phyloP scores from a whole-genome alignment of 1,140 invertebrate species.

The Solenopsis fugax region DNA sequence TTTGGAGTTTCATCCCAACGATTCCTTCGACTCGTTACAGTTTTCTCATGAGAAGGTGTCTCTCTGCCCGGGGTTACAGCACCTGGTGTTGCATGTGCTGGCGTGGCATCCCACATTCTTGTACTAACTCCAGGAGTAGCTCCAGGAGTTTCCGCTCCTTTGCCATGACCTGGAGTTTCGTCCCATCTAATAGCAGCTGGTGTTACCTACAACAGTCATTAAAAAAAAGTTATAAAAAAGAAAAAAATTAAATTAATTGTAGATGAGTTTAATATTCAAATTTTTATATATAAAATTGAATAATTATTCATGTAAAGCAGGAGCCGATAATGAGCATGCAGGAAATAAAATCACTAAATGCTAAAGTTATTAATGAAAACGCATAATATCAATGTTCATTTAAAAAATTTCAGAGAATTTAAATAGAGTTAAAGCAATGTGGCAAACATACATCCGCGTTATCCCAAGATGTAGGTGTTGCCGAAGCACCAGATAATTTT shows the following conservation, averaged over 20 bases:
- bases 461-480: conserved; percentile 91
- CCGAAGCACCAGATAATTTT: conserved; percentile 90
- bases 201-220: conserved; percentile 88
- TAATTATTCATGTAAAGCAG: neutral
- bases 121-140: conserved; percentile 95
- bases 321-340: neutral
- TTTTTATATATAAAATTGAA: neutral
- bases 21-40: conserved; percentile 94
- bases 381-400: neutral
- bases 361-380: neutral
- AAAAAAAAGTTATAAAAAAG: neutral
- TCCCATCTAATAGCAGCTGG: conserved; percentile 96
- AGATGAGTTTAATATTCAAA: neutral
- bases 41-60: conserved; percentile 94
- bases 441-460: conserved; percentile 88
- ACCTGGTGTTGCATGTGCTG: conserved; percentile 95
- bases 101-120: conserved; percentile 98
- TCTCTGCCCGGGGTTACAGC: conserved; percentile 95
- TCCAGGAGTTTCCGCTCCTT: conserved; percentile 96
- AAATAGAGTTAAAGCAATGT: conserved; percentile 15
- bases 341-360: neutral
- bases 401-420: neutral
- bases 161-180: conserved; percentile 97
- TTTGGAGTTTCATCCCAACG: conserved; percentile 99
- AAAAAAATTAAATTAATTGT: neutral